Conservation (phyloP, 1,140 invertebrate genomes). For the Macrosteles quadrilineatus region DNA sequence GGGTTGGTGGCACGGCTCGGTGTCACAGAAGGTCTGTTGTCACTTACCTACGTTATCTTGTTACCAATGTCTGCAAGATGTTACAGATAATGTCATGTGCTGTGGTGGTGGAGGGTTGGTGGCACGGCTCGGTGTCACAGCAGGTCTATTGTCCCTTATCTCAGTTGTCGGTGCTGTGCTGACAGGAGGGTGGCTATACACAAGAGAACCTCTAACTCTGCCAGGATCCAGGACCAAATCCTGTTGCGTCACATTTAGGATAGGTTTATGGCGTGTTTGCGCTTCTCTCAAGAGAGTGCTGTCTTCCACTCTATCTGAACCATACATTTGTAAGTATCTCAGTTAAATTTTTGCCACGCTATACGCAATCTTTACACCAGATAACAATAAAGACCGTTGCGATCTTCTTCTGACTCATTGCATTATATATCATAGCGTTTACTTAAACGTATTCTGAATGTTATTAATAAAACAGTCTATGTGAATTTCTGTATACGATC, state of each 20-base stretch:
- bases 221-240: slow-evolving; percentile 46
- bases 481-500: too few species aligned
- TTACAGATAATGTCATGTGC: slow-evolving; percentile 14
- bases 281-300: slow-evolving; percentile 44
- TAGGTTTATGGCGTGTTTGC: slow-evolving; percentile 55
- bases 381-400: too few species aligned
- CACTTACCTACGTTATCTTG: slow-evolving; percentile 50
- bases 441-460: too few species aligned
- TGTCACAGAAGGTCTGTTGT: slow-evolving; percentile 50
- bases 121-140: slow-evolving; percentile 51
- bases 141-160: slow-evolving; percentile 50
- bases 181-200: slow-evolving; percentile 54
- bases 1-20: slow-evolving; percentile 48
- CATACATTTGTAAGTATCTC: background rate
- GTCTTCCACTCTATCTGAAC: background rate
- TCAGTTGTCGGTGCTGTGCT: slow-evolving; percentile 53
- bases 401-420: too few species aligned
- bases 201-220: slow-evolving; percentile 52
- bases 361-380: too few species aligned
- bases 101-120: slow-evolving; percentile 29
- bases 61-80: too few species aligned
- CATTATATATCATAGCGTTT: too few species aligned
- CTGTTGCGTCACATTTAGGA: slow-evolving; percentile 51
- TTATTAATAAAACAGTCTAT: too few species aligned
- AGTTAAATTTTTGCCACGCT: too few species aligned